Evolutionary conservation across 2,113 vertebrate genomes (phyloP).

Genomic region (Agelaius tricolor): DNA sequence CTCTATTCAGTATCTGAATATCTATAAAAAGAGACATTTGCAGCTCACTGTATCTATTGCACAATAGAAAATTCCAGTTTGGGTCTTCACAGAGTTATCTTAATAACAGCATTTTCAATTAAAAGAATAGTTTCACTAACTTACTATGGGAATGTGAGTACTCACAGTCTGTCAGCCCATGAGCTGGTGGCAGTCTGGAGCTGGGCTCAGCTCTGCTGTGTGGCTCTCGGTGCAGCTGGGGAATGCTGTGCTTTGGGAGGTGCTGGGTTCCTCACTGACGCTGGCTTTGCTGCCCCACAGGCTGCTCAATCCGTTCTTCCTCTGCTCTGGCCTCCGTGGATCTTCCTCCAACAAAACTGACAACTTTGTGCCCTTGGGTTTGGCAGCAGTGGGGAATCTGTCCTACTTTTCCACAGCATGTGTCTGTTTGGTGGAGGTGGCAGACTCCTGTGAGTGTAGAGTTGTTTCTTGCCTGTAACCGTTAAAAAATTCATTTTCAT

Average conservation of each 20-base stretch:
- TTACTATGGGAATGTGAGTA: background rate
- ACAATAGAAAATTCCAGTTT: background rate
- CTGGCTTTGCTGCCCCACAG: background rate
- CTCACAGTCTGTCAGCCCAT: rapidly evolving
- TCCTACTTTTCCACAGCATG: background rate
- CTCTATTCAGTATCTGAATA: background rate
- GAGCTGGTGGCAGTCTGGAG: background rate
- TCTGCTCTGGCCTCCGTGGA: background rate
- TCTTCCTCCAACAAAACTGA: background rate
- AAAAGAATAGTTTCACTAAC: background rate
- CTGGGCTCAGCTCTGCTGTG: background rate
- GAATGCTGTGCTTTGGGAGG: background rate
- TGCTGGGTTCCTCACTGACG: rapidly evolving
- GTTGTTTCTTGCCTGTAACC: background rate
- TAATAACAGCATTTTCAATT: background rate
- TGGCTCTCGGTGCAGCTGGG: background rate
- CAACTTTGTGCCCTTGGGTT: background rate
- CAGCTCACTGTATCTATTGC: background rate
- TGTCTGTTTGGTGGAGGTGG: background rate
- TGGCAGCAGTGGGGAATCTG: background rate
- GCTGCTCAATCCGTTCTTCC: background rate
- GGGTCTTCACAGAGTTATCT: background rate
- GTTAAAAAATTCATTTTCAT: background rate
- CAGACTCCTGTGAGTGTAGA: background rate
- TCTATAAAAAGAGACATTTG: background rate